A percentile compares a stretch with the other conserved stretches of the same genome.
These are phyloP conservation scores for Drosophila gaucha DNA, from an alignment of 2,888 invertebrate species.

Conservation along the genomic window DNA sequence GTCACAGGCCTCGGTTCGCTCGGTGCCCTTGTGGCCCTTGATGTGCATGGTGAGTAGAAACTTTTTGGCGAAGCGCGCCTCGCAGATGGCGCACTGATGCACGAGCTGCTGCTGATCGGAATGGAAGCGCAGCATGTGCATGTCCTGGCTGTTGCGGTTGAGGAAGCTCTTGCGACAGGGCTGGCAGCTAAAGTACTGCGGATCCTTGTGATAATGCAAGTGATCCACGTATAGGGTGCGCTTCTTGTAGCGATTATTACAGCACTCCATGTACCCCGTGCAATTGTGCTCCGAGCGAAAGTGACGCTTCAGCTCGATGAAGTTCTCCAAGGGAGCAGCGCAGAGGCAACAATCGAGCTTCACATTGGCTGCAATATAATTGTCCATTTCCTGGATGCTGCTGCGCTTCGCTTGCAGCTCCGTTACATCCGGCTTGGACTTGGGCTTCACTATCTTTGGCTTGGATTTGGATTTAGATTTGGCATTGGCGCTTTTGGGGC, in stretches of 20 bases:
- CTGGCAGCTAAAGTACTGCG: conserved; percentile 73
- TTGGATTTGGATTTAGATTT: background rate
- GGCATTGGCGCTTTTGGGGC: conserved; percentile 49
- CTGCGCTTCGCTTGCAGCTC: conserved; percentile 63
- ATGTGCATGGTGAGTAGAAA: conserved; percentile 74
- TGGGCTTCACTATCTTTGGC: conserved; percentile 3
- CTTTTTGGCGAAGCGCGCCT: conserved; percentile 70
- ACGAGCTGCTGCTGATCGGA: conserved; percentile 72
- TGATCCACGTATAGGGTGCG: conserved; percentile 77
- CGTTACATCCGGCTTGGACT: conserved; percentile 13
- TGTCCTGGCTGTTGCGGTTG: conserved; percentile 73
- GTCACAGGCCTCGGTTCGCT: conserved; percentile 63
- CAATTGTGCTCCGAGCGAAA: conserved; percentile 68
- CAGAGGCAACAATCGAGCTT: conserved; percentile 66
- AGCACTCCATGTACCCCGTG: conserved; percentile 70
- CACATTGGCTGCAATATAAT: conserved; percentile 73
- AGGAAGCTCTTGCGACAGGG: conserved; percentile 67
- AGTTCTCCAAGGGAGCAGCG: conserved; percentile 54
- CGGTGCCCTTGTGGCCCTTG: conserved; percentile 69
- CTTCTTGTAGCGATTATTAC: conserved; percentile 76
- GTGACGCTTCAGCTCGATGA: conserved; percentile 69
- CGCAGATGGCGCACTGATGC: conserved; percentile 63
- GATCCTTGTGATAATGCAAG: conserved; percentile 73
- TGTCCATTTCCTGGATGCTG: conserved; percentile 70
- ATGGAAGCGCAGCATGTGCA: conserved; percentile 75